Evolutionary conservation across 1,140 invertebrate genomes (phyloP).

Genomic region (Tetragnatha versicolor): DNA sequence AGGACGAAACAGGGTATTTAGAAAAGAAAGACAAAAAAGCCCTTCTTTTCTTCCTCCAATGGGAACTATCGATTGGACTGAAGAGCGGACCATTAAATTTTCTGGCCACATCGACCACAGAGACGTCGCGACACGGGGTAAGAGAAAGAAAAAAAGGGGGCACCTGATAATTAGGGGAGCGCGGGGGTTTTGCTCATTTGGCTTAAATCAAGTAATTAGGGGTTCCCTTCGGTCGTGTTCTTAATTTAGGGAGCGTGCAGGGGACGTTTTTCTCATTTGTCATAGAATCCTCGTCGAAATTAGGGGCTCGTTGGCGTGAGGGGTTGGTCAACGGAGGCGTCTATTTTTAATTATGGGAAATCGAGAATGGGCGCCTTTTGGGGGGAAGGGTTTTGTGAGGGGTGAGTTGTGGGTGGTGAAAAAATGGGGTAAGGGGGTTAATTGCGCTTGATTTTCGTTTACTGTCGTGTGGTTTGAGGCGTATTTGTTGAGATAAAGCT

Average conservation of each 20-base stretch:
- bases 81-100: slow-evolving; percentile 47
- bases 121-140: slow-evolving; percentile 3
- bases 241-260: slow-evolving; percentile 36
- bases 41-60: slow-evolving; percentile 26
- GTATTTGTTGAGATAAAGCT: too few species aligned
- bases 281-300: slow-evolving; percentile 17
- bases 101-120: slow-evolving; percentile 48
- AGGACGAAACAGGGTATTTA: slow-evolving; percentile 20
- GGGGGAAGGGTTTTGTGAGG: too few species aligned
- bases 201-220: slow-evolving; percentile 54
- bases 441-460: too few species aligned
- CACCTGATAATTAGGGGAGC: slow-evolving; percentile 50
- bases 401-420: too few species aligned
- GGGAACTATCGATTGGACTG: slow-evolving; percentile 34
- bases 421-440: too few species aligned
- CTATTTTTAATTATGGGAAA: not conserved
- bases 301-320: too few species aligned
- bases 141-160: slow-evolving; percentile 5
- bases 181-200: slow-evolving; percentile 52
- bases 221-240: slow-evolving; percentile 23
- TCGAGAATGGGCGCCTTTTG: too few species aligned
- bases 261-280: slow-evolving; percentile 44
- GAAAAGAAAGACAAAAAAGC: not conserved
- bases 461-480: too few species aligned
- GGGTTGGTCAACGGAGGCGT: not conserved